A percentile compares a stretch with the other conserved stretches of the same genome.
These are phyloP conservation scores for Liparis tanakae DNA, from an alignment of 2,797 vertebrate species.

Conservation along the genomic window DNA sequence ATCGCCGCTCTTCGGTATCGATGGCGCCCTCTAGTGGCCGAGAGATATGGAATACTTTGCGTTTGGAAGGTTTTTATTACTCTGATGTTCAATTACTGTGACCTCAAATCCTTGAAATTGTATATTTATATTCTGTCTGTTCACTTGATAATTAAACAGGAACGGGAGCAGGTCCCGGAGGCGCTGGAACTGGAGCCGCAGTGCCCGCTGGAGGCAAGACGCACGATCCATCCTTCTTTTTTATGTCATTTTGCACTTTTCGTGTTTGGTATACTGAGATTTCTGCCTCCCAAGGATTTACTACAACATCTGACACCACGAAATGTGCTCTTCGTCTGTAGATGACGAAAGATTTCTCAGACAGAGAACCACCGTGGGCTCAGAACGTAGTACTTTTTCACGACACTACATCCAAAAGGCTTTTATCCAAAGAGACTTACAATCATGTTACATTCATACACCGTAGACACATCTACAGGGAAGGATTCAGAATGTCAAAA, in stretches of 20 bases:
- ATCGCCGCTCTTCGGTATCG: conserved; percentile 12
- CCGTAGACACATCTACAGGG: no score
- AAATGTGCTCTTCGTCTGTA: conserved; percentile 16
- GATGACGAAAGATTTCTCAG: conserved; percentile 7
- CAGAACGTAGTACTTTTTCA: conserved; percentile 2
- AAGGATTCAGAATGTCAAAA: no score
- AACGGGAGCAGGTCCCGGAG: conserved; percentile 60
- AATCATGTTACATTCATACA: no score
- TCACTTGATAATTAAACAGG: conserved; percentile 52
- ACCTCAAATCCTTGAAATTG: background rate
- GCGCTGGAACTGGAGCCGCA: conserved; percentile 62
- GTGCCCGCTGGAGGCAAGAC: conserved; percentile 71
- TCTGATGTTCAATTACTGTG: background rate
- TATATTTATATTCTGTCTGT: conserved; percentile 14
- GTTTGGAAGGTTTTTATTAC: background rate
- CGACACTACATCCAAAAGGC: no score
- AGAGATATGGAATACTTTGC: background rate
- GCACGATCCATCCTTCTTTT: conserved; percentile 4
- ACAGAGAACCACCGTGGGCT: conserved; percentile 1
- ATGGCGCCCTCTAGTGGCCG: conserved; percentile 53
- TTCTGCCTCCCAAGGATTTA: conserved; percentile 11
- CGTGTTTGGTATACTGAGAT: conserved; percentile 4
- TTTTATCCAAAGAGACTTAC: no score
- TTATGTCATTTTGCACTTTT: background rate
- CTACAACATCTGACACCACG: background rate